A percentile compares a stretch with the other conserved stretches of the same genome.
Conservation (phyloP, 2,113 vertebrate genomes). For the Sinocyclocheilus maitianheensis region DNA sequence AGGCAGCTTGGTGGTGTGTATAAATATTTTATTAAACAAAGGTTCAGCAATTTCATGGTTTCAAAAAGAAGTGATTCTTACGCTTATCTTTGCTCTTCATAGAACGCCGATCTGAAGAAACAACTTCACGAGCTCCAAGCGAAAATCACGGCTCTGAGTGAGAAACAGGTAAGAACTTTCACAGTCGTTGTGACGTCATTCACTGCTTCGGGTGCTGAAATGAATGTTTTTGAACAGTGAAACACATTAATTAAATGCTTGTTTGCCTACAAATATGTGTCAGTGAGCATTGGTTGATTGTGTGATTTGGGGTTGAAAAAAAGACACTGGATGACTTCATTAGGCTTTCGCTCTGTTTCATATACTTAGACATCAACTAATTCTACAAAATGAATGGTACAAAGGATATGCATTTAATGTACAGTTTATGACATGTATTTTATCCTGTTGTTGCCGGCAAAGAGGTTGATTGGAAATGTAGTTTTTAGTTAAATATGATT, state of each 20-base stretch:
- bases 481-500: neutral
- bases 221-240: neutral
- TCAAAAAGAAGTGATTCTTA: neutral
- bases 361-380: neutral
- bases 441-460: neutral
- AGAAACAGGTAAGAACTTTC: conserved; percentile 89
- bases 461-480: neutral
- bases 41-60: neutral
- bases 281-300: neutral
- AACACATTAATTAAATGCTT: neutral
- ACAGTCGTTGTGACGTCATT: neutral
- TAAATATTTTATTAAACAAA: neutral
- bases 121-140: conserved; percentile 99
- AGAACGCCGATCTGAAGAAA: conserved; percentile 99
- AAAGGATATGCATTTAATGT: neutral
- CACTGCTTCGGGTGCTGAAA: neutral
- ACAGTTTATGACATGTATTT: neutral
- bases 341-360: neutral
- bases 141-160: conserved; percentile 98
- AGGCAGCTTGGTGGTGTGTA: neutral
- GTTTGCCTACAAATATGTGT: neutral
- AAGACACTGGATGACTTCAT: neutral
- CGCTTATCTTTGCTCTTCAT: conserved; percentile 50
- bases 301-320: neutral
- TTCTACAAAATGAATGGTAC: neutral